Conservation (phyloP, 2,797 vertebrate genomes). For the Rhincodon typus region DNA sequence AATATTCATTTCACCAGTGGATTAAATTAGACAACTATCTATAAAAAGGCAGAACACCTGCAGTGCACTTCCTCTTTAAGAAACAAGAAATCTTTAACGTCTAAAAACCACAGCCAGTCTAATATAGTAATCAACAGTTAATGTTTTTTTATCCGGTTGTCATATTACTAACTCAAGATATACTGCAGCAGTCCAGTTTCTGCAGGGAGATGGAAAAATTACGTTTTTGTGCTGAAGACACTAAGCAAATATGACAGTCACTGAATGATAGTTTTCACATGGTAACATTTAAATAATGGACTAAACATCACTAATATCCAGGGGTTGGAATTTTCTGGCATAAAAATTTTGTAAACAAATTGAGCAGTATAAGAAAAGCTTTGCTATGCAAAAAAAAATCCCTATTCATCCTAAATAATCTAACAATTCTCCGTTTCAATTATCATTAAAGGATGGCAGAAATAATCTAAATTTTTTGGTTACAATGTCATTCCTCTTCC, state of each 20-base stretch:
- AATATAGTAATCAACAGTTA: not conserved
- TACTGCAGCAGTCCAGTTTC: not conserved
- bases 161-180: too few species aligned
- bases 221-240: too few species aligned
- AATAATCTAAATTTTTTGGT: not conserved
- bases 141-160: too few species aligned
- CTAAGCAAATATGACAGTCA: not conserved
- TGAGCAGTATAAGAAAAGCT: not conserved
- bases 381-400: not conserved
- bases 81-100: not conserved
- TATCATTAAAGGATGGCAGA: not conserved
- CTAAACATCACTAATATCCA: not conserved
- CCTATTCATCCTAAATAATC: not conserved
- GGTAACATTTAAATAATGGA: not conserved
- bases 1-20: not conserved
- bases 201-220: not conserved
- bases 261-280: not conserved
- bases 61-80: conserved; percentile 5
- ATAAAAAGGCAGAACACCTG: conserved; percentile 5
- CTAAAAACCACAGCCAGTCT: not conserved
- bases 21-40: not conserved
- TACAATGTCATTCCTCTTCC: not conserved
- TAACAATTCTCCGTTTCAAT: not conserved
- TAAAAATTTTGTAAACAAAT: not conserved
- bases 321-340: not conserved